Evolutionary conservation across 2,797 vertebrate species (phyloP).

Genomic region (Halcyon leucocephala): DNA sequence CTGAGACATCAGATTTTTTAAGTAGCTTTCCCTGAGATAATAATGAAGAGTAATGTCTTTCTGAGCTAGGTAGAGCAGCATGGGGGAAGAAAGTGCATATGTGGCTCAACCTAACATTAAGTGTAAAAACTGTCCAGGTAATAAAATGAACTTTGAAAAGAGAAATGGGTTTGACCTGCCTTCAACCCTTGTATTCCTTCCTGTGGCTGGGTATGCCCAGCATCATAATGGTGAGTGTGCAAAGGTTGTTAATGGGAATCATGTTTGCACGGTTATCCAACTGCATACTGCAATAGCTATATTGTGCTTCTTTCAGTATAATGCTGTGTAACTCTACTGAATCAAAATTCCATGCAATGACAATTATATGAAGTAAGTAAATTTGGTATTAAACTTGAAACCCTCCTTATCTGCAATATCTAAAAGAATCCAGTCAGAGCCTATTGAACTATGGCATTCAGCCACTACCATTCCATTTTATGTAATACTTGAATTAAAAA

Average conservation of each 20-base stretch:
- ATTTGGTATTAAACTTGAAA: not conserved
- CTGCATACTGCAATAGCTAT: not conserved
- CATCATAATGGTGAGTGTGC: not conserved
- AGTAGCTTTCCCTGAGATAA: not conserved
- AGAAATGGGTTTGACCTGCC: not conserved
- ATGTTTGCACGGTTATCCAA: not conserved
- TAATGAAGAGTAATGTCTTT: not conserved
- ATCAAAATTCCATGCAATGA: not conserved
- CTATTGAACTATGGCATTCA: not conserved
- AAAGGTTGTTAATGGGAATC: not conserved
- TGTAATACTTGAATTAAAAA: not conserved
- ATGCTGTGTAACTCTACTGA: not conserved
- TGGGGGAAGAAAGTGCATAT: not conserved
- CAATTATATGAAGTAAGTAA: not conserved
- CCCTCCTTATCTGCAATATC: not conserved
- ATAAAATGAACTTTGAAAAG: not conserved
- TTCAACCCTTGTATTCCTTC: not conserved
- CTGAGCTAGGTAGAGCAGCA: not conserved
- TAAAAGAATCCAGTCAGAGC: not conserved
- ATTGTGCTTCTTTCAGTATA: not conserved
- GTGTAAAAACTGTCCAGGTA: not conserved
- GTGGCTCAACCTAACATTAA: not conserved
- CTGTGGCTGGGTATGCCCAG: rapidly evolving
- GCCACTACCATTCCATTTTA: not conserved
- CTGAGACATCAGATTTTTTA: not conserved